phyloP scores from a whole-genome alignment of 1,140 invertebrate species.

The Drosophila nebulosa region DNA sequence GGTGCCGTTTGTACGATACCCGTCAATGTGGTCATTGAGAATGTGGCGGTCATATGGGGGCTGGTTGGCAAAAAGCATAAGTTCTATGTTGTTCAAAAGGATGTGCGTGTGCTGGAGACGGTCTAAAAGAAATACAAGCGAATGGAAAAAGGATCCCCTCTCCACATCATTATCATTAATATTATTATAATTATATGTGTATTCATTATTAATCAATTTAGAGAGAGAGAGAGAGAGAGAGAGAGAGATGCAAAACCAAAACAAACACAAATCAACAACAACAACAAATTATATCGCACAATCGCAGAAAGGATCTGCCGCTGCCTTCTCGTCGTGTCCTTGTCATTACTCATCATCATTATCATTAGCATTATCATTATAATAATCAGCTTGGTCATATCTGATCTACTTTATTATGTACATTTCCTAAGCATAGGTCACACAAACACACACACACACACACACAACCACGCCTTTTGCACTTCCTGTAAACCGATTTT shows the following conservation, averaged over 20 bases:
- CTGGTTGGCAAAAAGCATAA: constrained; percentile 95
- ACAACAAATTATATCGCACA: constrained; percentile 35
- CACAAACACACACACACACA: background rate
- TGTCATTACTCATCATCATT: background rate
- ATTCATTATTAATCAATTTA: background rate
- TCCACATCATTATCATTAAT: background rate
- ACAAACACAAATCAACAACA: constrained; percentile 21
- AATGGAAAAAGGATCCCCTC: too few species aligned
- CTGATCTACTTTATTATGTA: constrained; percentile 47
- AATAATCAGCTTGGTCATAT: background rate
- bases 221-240: constrained; percentile 1
- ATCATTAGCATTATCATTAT: background rate
- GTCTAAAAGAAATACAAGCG: constrained; percentile 31
- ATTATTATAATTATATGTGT: background rate
- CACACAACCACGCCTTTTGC: constrained; percentile 28
- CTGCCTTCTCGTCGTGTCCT: constrained; percentile 4
- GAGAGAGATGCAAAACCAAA: constrained; percentile 1
- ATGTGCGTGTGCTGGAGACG: constrained; percentile 83
- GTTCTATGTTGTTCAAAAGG: constrained; percentile 97
- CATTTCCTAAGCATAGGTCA: constrained; percentile 42
- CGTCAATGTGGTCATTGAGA: constrained; percentile 95
- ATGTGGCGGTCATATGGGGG: constrained; percentile 96
- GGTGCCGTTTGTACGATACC: constrained; percentile 94
- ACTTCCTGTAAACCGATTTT: constrained; percentile 33
- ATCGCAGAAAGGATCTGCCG: constrained; percentile 14